phyloP scores from a whole-genome alignment of 2,797 vertebrate species.

The Euphonia xanthogaster region DNA sequence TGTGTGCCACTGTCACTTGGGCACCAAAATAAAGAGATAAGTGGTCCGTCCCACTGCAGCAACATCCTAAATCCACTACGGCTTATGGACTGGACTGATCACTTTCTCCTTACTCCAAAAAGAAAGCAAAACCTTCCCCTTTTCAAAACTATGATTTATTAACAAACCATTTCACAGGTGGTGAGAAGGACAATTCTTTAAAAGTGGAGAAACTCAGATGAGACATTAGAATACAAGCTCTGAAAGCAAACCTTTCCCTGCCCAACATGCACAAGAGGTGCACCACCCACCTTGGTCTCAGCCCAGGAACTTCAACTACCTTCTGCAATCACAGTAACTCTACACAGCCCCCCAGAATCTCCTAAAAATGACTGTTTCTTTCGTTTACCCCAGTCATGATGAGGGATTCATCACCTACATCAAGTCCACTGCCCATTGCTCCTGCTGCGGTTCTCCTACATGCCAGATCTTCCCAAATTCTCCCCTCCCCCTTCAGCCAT shows the following conservation, averaged over 20 bases:
- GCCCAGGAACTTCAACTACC: neutral
- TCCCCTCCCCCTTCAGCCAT: neutral
- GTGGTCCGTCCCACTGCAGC: rapidly evolving
- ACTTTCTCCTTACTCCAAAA: neutral
- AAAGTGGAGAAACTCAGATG: neutral
- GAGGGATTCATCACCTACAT: neutral
- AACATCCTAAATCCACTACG: neutral
- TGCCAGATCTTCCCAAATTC: neutral
- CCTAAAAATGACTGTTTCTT: neutral
- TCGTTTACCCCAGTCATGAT: rapidly evolving
- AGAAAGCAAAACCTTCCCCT: neutral
- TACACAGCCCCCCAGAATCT: neutral
- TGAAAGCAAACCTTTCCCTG: neutral
- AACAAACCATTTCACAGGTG: neutral
- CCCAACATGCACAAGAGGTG: neutral
- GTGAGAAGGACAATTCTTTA: neutral
- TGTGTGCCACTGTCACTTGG: neutral
- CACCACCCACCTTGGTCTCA: neutral
- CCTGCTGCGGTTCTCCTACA: rapidly evolving
- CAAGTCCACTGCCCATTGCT: neutral
- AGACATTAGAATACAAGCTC: neutral
- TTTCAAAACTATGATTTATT: neutral
- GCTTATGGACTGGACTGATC: neutral
- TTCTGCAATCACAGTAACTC: neutral
- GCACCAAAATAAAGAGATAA: neutral